Evolutionary conservation across 2,113 vertebrate genomes (phyloP).

Genomic region (Turnix velox): DNA sequence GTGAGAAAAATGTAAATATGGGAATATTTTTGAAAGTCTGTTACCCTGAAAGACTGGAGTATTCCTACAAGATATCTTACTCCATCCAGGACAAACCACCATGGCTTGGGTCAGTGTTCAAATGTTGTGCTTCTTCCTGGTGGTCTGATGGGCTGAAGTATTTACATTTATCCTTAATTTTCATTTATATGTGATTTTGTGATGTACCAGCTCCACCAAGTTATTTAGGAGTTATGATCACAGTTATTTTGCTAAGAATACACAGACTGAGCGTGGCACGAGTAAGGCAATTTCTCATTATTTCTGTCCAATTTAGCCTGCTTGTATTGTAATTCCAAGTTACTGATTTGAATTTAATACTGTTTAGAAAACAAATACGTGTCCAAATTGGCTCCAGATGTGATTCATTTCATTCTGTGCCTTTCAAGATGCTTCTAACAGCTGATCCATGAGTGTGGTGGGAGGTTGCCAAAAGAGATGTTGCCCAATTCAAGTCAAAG

Average conservation of each 20-base stretch:
- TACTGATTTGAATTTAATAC: slow-evolving; percentile 19
- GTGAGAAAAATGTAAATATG: neutral
- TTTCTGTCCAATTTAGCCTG: neutral
- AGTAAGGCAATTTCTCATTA: neutral
- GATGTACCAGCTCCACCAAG: neutral
- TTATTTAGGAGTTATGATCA: slow-evolving; percentile 10
- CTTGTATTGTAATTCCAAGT: neutral
- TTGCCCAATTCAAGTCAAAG: neutral
- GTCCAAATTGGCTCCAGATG: neutral
- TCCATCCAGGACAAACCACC: neutral
- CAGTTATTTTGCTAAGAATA: neutral
- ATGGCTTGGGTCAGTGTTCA: neutral
- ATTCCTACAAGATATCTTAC: too few species aligned
- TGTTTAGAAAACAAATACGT: slow-evolving; percentile 4
- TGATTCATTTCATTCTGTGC: neutral
- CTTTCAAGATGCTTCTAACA: slow-evolving; percentile 29
- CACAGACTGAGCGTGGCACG: neutral
- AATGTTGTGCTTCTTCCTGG: neutral
- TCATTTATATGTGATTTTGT: neutral
- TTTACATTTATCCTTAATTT: neutral
- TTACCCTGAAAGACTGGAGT: neutral
- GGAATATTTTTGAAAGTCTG: neutral
- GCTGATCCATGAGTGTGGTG: neutral
- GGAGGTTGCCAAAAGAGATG: neutral
- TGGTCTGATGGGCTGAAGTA: neutral